Evolutionary conservation across 2,888 invertebrate species (phyloP), one percentile per base, ranked within the genome.

Genomic region (Catocala sponsa): DNA sequence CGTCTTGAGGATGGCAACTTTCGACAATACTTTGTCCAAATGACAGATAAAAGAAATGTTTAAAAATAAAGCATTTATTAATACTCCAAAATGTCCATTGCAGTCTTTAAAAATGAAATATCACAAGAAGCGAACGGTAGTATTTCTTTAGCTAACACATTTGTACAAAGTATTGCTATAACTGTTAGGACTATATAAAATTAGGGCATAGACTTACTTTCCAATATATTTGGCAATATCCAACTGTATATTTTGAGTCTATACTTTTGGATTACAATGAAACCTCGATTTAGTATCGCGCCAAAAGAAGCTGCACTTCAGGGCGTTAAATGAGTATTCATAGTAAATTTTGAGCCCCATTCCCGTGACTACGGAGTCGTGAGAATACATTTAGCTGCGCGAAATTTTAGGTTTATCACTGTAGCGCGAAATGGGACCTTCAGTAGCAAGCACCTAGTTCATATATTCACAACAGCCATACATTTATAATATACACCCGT

Each of bases 401-500:
- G 7, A 38, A 32, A n/a, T 11, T n/a, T 55, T n/a, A 46, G 7
- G 44, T 49, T 59, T 50, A 25, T 9, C 44, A 33, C 44, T 56
- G 38, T 41, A 46, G 55, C n/a, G 47, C 46, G 52, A 51, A 62
- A 69, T 60, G 68, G 72, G 69, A 44, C 61, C 49, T 50, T 53
- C 7, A 55, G 56, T 51, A 70, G 66, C 68, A 87, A 90, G 87
- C 89, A 88, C 87, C 88, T 86, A 87, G 78, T 81, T 81, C 75
- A 78, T 79, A 81, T 85, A 83, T 83, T 83, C 82, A 86, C 83
- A 86, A 87, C 85, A 87, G 83, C 72, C 81, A 86, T 80, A 82
- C 83, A 81, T 79, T 71, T 76, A 84, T 82, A 89, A 84, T 86
- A 83, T 85, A 89, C 89, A 90, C 83, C 83, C 85, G 85, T 90